Evolutionary conservation across 2,113 vertebrate genomes (phyloP), one percentile per base, ranked within the genome.

Genomic region (Lepus europaeus): DNA sequence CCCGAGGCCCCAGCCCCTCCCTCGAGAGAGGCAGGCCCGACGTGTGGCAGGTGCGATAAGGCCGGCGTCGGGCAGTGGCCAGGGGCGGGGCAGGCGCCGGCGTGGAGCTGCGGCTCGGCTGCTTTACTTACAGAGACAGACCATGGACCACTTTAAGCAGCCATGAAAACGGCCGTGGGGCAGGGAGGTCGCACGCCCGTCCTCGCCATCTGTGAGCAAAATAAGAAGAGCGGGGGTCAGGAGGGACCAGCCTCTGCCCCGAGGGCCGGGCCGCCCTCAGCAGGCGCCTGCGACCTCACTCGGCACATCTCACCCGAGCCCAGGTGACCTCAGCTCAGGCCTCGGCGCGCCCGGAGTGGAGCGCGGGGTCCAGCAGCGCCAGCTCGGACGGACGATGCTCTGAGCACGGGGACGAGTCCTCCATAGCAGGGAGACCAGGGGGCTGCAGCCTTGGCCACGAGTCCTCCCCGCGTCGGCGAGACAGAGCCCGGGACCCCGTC

Each of bases 81-180:
- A 31, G 29, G 23, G 29, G 29, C 25, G 1, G 11, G 61, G 73
- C 25, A 1, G 1, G 7, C 64, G 73, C 25, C 2, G 1, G 7
- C 64, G 19, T 56, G 53, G 94, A 74, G 96, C 97, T 97, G 88
- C 9, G 19, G 66, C 97, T 89, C 98, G 90, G 77, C 96, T 97
- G 97, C 97, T 98, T 98, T 98, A 98, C 98, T 98, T 98, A 98
- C 98, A 98, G 96, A 98, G 98, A 97, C 98, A 98, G 98, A 98
- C 98, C 98, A 98, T 98, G 33, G 98, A 98, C 98, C 98, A 98
- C 96, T 98, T 98, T 98, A 98, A 98, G 98, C 98, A 98, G 98
- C 98, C 98, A 95, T 98, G 98, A 97, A 98, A 98, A 96, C 98
- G 98, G 98, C 98, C 98, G 9, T 97, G 98, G 79, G 98, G 98